Percentiles rank a stretch among this genome's conserved stretches.
Evolutionary conservation across 2,113 vertebrate genomes (phyloP).

Genomic region (Bos javanicus): DNA sequence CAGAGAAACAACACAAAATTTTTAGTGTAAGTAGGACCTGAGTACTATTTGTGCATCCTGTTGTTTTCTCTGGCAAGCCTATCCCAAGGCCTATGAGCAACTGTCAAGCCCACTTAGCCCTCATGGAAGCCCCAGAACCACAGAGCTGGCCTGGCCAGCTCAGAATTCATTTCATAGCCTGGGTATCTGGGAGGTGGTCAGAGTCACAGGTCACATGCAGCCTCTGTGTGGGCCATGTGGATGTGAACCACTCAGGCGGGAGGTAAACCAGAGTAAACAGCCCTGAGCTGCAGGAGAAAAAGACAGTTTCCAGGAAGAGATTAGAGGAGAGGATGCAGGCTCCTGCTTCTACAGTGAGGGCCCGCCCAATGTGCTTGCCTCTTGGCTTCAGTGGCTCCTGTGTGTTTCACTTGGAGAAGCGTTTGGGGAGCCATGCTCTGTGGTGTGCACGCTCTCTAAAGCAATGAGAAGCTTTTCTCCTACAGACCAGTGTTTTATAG

Average conservation of each 20-base stretch:
- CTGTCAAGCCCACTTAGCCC: background rate
- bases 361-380: background rate
- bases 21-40: background rate
- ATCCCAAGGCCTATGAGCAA: background rate
- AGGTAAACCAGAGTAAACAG: constrained; percentile 30
- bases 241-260: background rate
- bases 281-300: background rate
- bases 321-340: background rate
- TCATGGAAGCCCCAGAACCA: background rate
- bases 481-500: background rate
- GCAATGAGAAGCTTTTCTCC: constrained; percentile 6
- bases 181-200: background rate
- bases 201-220: background rate
- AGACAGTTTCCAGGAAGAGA: constrained; percentile 51
- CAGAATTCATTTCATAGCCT: background rate
- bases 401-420: constrained; percentile 55
- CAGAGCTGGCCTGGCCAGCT: background rate
- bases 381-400: background rate
- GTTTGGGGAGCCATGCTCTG: background rate
- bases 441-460: background rate
- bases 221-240: background rate
- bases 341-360: constrained; percentile 7
- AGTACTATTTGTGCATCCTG: background rate
- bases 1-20: background rate
- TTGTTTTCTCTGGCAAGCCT: background rate